These are phyloP conservation scores for Linepithema humile DNA, from an alignment of 1,140 invertebrate species.

Conservation along the genomic window DNA sequence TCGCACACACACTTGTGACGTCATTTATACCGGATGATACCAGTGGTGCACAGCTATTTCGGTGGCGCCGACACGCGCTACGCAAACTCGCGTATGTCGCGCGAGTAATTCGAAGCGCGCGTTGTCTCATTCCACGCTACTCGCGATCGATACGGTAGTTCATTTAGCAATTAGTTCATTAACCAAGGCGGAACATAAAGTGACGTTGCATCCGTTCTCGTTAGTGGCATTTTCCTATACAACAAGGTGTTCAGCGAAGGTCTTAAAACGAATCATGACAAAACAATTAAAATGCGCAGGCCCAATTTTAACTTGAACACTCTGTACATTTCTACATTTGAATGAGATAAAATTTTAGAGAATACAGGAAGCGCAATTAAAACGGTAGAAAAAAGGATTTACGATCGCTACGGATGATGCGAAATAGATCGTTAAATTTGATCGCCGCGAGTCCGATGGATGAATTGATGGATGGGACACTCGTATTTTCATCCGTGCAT, in stretches of 20 bases:
- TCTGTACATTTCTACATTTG: no score
- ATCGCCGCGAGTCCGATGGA: background rate
- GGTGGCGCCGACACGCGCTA: conserved; percentile 42
- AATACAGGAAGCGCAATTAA: no score
- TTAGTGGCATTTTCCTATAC: background rate
- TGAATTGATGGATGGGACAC: no score
- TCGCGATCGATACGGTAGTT: conserved; percentile 12
- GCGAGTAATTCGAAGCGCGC: conserved; percentile 56
- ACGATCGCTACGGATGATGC: no score
- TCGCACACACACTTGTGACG: conserved; percentile 32
- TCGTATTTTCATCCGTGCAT: background rate
- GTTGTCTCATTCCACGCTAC: background rate
- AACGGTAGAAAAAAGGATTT: background rate
- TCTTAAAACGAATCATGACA: no score
- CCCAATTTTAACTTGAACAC: no score
- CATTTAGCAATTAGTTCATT: conserved; percentile 3
- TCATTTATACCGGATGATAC: conserved; percentile 67
- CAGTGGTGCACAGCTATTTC: conserved; percentile 56
- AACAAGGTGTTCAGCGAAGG: no score
- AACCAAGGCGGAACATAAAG: background rate
- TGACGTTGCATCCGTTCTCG: background rate
- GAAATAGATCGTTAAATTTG: background rate
- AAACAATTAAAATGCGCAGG: no score
- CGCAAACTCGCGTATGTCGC: conserved; percentile 52
- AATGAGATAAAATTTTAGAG: no score